A percentile compares a stretch with the other conserved stretches of the same genome.
Evolutionary conservation across 2,888 invertebrate genomes (phyloP).

Genomic region (Ptychoptera contaminata): DNA sequence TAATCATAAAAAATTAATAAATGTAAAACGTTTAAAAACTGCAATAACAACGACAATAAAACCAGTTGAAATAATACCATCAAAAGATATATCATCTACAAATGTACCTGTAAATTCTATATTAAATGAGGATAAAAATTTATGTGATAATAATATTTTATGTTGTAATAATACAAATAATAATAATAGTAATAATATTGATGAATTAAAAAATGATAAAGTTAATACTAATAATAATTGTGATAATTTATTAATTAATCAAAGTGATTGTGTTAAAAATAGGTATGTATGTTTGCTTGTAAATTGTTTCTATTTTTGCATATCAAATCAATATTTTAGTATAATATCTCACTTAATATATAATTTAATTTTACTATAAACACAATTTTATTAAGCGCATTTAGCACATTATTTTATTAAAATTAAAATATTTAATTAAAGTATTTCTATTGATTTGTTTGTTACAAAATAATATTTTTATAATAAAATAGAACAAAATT

Average conservation of each 20-base stretch:
- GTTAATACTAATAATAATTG: slow-evolving; percentile 2
- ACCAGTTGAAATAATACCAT: slow-evolving; percentile 2
- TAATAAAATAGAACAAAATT: too few species aligned
- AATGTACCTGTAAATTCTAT: background rate
- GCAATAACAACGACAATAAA: slow-evolving; percentile 3
- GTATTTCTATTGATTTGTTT: too few species aligned
- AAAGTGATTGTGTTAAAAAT: background rate
- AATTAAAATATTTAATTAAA: too few species aligned
- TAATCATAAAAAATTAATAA: background rate
- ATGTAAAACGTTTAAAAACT: background rate
- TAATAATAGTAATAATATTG: background rate
- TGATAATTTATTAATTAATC: slow-evolving; percentile 2
- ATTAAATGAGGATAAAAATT: background rate
- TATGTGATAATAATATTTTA: background rate
- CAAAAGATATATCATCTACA: background rate
- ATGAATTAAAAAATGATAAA: slow-evolving; percentile 2
- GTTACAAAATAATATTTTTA: too few species aligned
- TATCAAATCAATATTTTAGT: too few species aligned
- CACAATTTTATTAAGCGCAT: too few species aligned
- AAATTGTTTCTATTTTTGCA: too few species aligned
- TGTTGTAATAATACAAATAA: slow-evolving; percentile 1
- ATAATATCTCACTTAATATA: too few species aligned
- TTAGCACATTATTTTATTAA: too few species aligned
- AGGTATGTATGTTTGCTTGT: too few species aligned
- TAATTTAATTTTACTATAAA: too few species aligned